These are phyloP conservation scores for Macheiramphus alcinus DNA, from an alignment of 2,113 vertebrate genomes.

Conservation along the genomic window DNA sequence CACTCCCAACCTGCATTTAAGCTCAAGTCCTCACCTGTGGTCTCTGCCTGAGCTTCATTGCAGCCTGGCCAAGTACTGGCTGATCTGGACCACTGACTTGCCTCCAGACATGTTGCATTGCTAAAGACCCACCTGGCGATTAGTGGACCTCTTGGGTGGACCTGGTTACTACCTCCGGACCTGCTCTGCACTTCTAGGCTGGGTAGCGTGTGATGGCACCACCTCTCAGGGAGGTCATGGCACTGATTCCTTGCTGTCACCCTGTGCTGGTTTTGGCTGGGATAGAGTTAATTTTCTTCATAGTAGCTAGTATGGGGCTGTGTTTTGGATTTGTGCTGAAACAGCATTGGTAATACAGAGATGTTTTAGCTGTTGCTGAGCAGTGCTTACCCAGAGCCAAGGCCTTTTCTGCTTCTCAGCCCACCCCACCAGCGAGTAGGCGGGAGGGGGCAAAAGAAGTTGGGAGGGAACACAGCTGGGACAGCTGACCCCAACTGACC, in stretches of 20 bases:
- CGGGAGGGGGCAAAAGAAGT: too few relatives aligned
- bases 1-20: neutral
- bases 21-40: neutral
- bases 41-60: neutral
- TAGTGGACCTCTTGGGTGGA: neutral
- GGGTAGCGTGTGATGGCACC: neutral
- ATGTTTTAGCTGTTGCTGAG: too few relatives aligned
- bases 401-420: too few relatives aligned
- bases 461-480: too few relatives aligned
- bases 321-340: too few relatives aligned
- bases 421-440: too few relatives aligned
- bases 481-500: too few relatives aligned
- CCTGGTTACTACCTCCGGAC: neutral
- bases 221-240: neutral
- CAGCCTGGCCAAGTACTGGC: neutral
- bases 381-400: too few relatives aligned
- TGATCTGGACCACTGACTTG: neutral
- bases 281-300: too few relatives aligned
- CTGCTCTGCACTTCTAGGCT: neutral
- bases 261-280: too few relatives aligned
- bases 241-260: neutral
- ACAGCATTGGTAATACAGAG: too few relatives aligned
- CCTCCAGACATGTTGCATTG: neutral
- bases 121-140: accelerated
- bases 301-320: too few relatives aligned